phyloP scores from a whole-genome alignment of 2,797 vertebrate genomes.

The Clarias laeviceps region DNA sequence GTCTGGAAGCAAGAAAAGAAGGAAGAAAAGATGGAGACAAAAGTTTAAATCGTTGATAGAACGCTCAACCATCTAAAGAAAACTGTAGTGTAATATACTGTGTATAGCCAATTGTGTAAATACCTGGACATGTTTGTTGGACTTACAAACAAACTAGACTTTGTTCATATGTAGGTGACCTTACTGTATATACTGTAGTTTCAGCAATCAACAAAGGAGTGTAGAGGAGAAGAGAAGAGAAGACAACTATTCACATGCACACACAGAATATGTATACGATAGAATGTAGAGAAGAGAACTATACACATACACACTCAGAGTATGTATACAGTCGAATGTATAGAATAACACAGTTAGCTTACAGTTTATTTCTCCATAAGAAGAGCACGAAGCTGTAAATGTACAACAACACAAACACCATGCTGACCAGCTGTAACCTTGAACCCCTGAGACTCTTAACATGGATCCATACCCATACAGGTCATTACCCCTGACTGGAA shows the following conservation, averaged over 20 bases:
- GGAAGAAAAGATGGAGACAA: too few relatives aligned
- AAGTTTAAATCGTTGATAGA: too few relatives aligned
- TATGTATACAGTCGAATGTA: neutral
- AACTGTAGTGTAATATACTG: too few relatives aligned
- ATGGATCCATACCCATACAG: conserved; percentile 27
- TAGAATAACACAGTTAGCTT: neutral
- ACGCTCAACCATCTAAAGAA: too few relatives aligned
- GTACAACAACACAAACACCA: conserved; percentile 36
- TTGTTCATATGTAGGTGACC: too few relatives aligned
- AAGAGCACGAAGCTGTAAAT: conserved; percentile 15
- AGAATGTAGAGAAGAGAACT: neutral
- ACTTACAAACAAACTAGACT: too few relatives aligned
- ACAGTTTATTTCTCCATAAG: conserved; percentile 1
- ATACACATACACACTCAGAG: neutral
- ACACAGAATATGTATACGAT: neutral
- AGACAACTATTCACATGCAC: neutral
- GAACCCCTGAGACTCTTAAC: conserved; percentile 15
- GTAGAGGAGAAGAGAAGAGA: conserved; percentile 17
- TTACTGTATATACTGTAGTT: too few relatives aligned
- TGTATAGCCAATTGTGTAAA: too few relatives aligned
- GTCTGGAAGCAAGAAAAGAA: too few relatives aligned
- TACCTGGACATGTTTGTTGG: too few relatives aligned
- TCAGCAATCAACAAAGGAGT: neutral
- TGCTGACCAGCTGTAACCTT: conserved; percentile 18
- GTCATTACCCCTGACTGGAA: conserved; percentile 24